Base-by-base conservation (phyloP, 1,140 invertebrate species). In the Notospermus geniculatus region DNA sequence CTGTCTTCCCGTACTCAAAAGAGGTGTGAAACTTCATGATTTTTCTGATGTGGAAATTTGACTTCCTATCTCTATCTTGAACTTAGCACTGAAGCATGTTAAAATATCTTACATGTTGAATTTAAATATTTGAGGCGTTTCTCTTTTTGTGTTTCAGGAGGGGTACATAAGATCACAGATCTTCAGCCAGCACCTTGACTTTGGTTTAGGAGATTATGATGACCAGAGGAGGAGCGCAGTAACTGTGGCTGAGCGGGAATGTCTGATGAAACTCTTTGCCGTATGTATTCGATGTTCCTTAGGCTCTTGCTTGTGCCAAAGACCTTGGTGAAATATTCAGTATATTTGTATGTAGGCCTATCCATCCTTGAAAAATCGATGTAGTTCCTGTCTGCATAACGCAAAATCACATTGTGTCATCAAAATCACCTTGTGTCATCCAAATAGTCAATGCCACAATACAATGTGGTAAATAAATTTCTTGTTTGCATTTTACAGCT, bases 251-350 rank as follows among this genome's bases (percentile, higher is more conserved):
- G 60, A 86, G 4, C 87, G 89, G 64, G 88, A 93, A 76, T 85
- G 87, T n/a, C 85, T 93, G 28, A 86, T 97, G 63, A 93, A 93
- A 82, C 77, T 95, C 23, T 95, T 97, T 84, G 92, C 91, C 22
- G 90, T 93, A 82, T 86, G 82, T 66, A 22, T 11, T 7, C 9
- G 46, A 4, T 7, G 25, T 50, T 36, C 4, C 15, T 36, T 15
- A 36, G 4, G 32, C 5, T 15, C 32, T 36, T 36, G 15, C 32
- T 36, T 36, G 32, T 36, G 4, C 32, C 15, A 7, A 36, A 36
- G 32, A 36, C 32, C 4, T 36, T 15, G 4, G 4, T 36, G 4
- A 36, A 36, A 4, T 36, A 7, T 36, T 15, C 15, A 7, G 4
- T 36, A 15, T 36, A 36, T 36, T 36, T 36, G 32, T 36, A 4